phyloP scores from a whole-genome alignment of 2,888 invertebrate species.

The Drosophila quinaria region DNA sequence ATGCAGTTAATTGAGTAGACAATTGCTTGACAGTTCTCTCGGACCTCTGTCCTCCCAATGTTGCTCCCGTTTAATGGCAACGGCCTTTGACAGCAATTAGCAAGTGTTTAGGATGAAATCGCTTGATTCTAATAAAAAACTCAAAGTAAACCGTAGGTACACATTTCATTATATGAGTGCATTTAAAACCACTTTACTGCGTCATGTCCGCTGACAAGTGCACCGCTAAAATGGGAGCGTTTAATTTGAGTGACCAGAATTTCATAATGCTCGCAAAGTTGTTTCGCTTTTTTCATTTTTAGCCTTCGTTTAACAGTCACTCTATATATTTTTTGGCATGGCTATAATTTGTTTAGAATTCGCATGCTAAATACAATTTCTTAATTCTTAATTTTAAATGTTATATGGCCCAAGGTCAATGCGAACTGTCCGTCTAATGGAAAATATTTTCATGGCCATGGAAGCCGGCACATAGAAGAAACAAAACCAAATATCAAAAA shows the following conservation, averaged over 20 bases:
- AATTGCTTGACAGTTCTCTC: constrained; percentile 38
- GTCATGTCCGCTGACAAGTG: constrained; percentile 66
- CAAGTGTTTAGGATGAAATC: constrained; percentile 56
- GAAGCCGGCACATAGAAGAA: constrained; percentile 6
- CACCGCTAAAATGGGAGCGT: constrained; percentile 53
- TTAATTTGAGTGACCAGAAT: constrained; percentile 59
- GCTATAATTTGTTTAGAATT: constrained; percentile 30
- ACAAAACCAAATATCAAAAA: constrained; percentile 17
- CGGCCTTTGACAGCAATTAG: constrained; percentile 55
- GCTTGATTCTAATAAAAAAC: constrained; percentile 51
- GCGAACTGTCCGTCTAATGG: constrained; percentile 15
- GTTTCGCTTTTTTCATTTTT: constrained; percentile 4
- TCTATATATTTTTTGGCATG: neutral
- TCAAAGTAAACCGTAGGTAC: constrained; percentile 33
- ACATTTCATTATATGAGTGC: constrained; percentile 58
- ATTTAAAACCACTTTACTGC: constrained; percentile 63
- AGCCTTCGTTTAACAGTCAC: neutral
- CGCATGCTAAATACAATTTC: constrained; percentile 26
- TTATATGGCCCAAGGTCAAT: constrained; percentile 53
- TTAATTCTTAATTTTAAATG: neutral
- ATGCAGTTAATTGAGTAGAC: constrained; percentile 41
- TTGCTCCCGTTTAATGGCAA: constrained; percentile 27
- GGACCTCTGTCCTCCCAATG: neutral
- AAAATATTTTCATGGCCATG: constrained; percentile 50
- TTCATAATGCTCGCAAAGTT: constrained; percentile 38